Evolutionary conservation across 2,797 vertebrate species (phyloP).

Genomic region (Catostomus latipinnis): DNA sequence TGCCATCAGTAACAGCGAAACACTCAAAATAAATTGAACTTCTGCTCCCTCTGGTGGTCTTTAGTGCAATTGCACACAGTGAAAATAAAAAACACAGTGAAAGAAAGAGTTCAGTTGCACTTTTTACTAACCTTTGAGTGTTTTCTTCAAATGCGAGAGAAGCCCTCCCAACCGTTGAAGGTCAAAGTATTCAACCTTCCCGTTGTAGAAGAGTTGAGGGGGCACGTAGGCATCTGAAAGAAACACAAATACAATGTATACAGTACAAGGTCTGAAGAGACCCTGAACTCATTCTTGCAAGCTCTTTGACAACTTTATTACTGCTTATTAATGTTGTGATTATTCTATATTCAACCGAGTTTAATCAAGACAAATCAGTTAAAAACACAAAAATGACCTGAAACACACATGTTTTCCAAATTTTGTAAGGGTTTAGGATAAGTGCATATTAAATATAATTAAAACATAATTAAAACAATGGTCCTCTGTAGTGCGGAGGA

Average conservation of each 20-base stretch:
- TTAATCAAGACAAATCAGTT: background rate
- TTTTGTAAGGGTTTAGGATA: too few relatives aligned
- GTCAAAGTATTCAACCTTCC: slow-evolving; percentile 98
- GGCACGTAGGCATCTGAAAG: slow-evolving; percentile 89
- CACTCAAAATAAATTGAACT: slow-evolving; percentile 27
- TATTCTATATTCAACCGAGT: background rate
- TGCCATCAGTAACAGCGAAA: background rate
- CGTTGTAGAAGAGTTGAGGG: slow-evolving; percentile 97
- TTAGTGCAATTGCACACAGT: background rate
- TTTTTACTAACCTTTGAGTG: slow-evolving; percentile 88
- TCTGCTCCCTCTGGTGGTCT: slow-evolving; percentile 54
- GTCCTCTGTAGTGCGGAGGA: too few relatives aligned
- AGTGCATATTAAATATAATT: too few relatives aligned
- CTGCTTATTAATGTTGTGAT: background rate
- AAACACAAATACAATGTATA: background rate
- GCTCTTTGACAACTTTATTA: background rate
- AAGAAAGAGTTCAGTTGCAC: background rate
- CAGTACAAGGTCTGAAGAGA: too few relatives aligned
- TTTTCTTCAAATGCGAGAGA: slow-evolving; percentile 95
- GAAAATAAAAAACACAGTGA: background rate
- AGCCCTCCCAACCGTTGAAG: slow-evolving; percentile 95
- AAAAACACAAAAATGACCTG: background rate
- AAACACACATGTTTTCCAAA: background rate
- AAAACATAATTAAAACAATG: too few relatives aligned
- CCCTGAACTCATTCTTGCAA: background rate